Base-by-base conservation (phyloP, 1,140 invertebrate species). In the Babylonia areolata region DNA sequence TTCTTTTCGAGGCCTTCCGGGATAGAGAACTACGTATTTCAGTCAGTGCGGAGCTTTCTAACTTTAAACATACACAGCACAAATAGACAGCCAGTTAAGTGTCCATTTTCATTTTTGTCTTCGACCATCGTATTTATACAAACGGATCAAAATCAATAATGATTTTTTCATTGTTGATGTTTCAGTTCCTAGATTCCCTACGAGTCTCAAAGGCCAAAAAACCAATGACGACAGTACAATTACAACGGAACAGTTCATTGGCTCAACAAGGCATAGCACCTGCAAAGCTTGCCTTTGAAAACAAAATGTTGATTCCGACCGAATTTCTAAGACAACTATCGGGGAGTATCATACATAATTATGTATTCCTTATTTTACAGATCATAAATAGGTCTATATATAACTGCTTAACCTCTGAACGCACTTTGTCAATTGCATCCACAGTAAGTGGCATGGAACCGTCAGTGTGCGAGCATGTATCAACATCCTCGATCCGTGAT, bases 191-290 rank as follows among this genome's bases (percentile, higher is more conserved):
- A 39, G 35, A 42, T 20, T 71, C 84, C 84, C 31, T 85, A 69
- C 84, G 84, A 35, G 64, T 51, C 37, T 37, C 84, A 40, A 39
- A 85, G 20, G 37, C 46, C 84, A 31, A 58, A 85, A 85, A 64
- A 23, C 51, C 64, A 85, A 85, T 79, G 84, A 69, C 84, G 77
- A 85, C 51, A 79, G 33, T 33, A 33, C 54, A 64, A 12, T 64
- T 80, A 77, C 79, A 80, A 85, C 51, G 51, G 54, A 35, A 3
- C 78, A 69, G 64, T 64, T 85, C 51, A 85, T 85, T 85, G 84
- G 84, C 58, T 77, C 39, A 11, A 42, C 42, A 12, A 28, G 17
- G 15, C 37, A 46, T 46, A 51, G 82, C 82, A 84, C 69, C 69
- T 71, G 73, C 64, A 39, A 46, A 75, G 23, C n/a, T 73, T 12